Percentiles rank a stretch among this genome's conserved stretches.
phyloP scores from a whole-genome alignment of 1,140 invertebrate species.

The Apis mellifera region DNA sequence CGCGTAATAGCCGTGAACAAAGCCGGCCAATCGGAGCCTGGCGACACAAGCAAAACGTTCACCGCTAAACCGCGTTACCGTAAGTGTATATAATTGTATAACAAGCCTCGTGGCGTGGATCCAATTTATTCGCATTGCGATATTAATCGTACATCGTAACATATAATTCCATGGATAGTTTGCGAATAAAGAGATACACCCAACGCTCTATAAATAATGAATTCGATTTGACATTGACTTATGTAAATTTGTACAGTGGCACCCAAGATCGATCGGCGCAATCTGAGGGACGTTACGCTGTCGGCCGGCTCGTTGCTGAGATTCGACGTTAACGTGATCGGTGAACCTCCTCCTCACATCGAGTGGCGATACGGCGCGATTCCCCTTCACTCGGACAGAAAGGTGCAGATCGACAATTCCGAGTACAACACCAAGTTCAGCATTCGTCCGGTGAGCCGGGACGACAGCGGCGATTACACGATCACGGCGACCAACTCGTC shows the following conservation, averaged over 20 bases:
- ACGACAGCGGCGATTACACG: slow-evolving; percentile 94
- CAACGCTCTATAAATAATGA: slow-evolving; percentile 30
- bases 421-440: slow-evolving; percentile 95
- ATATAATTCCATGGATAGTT: not conserved
- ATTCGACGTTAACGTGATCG: slow-evolving; percentile 94
- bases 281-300: slow-evolving; percentile 92
- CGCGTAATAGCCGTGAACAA: slow-evolving; percentile 98
- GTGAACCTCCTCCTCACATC: slow-evolving; percentile 94
- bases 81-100: slow-evolving; percentile 79
- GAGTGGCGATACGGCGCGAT: slow-evolving; percentile 91
- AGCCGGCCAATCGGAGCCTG: slow-evolving; percentile 94
- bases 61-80: slow-evolving; percentile 94
- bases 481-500: slow-evolving; percentile 92
- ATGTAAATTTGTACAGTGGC: slow-evolving; percentile 85
- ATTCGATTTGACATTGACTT: slow-evolving; percentile 3
- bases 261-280: slow-evolving; percentile 97
- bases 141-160: too few species aligned
- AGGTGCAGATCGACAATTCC: slow-evolving; percentile 89
- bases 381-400: slow-evolving; percentile 82
- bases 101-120: not conserved
- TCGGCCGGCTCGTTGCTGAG: slow-evolving; percentile 96
- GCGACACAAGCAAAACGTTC: slow-evolving; percentile 93
- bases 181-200: not conserved
- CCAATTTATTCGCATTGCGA: not conserved
- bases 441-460: slow-evolving; percentile 89